These are phyloP conservation scores for Poeciliopsis prolifica DNA, from an alignment of 2,113 vertebrate species.

Conservation along the genomic window DNA sequence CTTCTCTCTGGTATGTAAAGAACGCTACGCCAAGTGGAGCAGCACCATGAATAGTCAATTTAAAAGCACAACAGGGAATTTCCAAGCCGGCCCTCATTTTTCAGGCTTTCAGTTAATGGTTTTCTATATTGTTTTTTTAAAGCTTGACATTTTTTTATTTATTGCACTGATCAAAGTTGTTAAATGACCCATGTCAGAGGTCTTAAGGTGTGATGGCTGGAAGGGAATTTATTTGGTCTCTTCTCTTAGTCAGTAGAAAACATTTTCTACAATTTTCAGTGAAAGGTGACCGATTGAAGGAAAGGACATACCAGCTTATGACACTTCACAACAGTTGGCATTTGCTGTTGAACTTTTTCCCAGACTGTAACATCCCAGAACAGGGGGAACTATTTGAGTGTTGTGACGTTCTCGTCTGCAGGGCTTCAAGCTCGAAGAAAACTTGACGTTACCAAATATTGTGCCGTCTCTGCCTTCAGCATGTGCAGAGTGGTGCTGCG, in stretches of 20 bases:
- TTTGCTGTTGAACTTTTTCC: not conserved
- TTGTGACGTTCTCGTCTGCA: not conserved
- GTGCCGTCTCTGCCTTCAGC: not conserved
- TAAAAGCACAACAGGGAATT: not conserved
- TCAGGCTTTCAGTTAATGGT: not conserved
- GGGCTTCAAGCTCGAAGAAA: not conserved
- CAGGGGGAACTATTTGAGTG: not conserved
- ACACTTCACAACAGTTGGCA: too few species aligned
- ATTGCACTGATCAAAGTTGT: not conserved
- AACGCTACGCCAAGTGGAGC: conserved; percentile 1
- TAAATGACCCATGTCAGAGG: not conserved
- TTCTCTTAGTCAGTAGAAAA: too few species aligned
- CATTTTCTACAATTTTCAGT: too few species aligned
- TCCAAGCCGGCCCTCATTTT: not conserved
- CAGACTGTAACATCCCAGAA: not conserved
- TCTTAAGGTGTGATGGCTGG: too few species aligned
- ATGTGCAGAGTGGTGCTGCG: conserved; percentile 22
- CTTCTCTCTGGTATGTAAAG: not conserved
- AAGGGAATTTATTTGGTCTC: too few species aligned
- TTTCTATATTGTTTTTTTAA: too few species aligned
- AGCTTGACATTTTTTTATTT: not conserved
- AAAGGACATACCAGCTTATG: too few species aligned
- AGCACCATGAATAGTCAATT: not conserved
- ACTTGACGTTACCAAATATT: not conserved
- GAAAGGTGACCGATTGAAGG: too few species aligned